Base-by-base conservation (phyloP, 2,888 invertebrate species). In the Allophyes oxyacanthae region DNA sequence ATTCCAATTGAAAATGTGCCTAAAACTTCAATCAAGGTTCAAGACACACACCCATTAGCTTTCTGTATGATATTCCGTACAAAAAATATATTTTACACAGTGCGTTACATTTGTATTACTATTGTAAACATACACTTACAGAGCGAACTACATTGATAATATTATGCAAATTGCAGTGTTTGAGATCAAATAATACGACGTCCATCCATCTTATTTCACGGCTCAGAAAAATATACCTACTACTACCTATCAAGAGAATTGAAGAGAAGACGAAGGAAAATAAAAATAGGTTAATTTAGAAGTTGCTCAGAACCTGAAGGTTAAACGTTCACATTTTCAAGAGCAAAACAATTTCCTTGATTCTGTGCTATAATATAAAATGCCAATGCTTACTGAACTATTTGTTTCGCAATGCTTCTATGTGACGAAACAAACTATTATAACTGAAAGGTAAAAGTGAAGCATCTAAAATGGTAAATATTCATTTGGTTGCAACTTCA, bases 81-180 rank as follows among this genome's bases (percentile, higher is more conserved):
- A n/a, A n/a, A n/a, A n/a, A n/a, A n/a, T n/a, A n/a, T n/a, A n/a
- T n/a, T 28, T 53, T 34, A 53, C 52, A 38, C 14, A 53, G 11
- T 7, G 11, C 15, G n/a, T 52, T 52, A 13, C 34, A 25, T 28
- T 14, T 7, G n/a, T 37, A 48, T 54, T 42, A 54, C 48, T 46
- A 61, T 57, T 58, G 53, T 69, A 62, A 59, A 66, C 51, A 59
- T 45, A 26, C 44, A 63, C 42, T 38, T 14, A 48, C 15, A 20
- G 20, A 20, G 20, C 4, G 38, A 38, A 52, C 59, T 52, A 57
- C 45, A 56, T 57, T 57, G 48, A 64, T 63, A 64, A 62, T 48
- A 53, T 65, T 65, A 74, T 69, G 62, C 54, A 72, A 68, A 69
- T 68, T 55, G 40, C 54, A 43, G 42, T 45, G 45, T 51, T 46